Base-by-base conservation (phyloP, 2,113 vertebrate species). In the Castor canadensis region DNA sequence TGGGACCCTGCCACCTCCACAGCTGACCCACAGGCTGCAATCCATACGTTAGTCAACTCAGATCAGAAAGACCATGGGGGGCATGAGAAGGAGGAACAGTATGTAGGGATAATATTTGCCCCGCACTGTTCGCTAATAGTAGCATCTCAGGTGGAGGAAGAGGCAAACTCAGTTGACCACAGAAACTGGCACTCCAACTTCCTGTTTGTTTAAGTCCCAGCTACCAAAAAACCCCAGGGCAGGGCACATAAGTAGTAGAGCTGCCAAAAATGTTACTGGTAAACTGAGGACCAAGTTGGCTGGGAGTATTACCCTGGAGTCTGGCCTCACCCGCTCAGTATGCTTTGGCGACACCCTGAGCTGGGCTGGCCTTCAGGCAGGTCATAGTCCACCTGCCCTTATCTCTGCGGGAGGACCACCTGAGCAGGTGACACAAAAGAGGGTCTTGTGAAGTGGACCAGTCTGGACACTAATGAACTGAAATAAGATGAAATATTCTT, bases 91-190 rank as follows among this genome's bases (percentile, higher is more conserved):
- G 26, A 60, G 45, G 80, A 19, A 30, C 40, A 1, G 7, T 35
- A 35, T 19, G 35, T n/a, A n/a, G n/a, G n/a, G n/a, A n/a, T n/a
- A n/a, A n/a, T n/a, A n/a, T n/a, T n/a, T 9, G 54, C 54, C 54
- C 20, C 17, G 0, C 0, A 5, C 15, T 45, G 32, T 66, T 40
- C 9, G 8, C 5, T 32, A 43, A 19, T 45, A 19, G 24, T 13
- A 47, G 52, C 66, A 52, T 40, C 30, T 66, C 30, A 40, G 54
- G 76, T 22, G 32, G 64, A 35, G 82, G n/a, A 32, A 8, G 90
- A 9, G 0, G 67, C 52, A 22, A 15, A 38, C 0, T 1, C 16
- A 28, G 38, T 62, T n/a, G 9, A 26, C 9, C 67, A 45, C 15
- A 49, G 71, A 43, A 45, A 16, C 30, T 11, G 22, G 49, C 5